Percentiles rank a stretch among this genome's conserved stretches.
These are phyloP conservation scores for Apodemia hepburni DNA, from an alignment of 2,888 invertebrate species.

Conservation along the genomic window DNA sequence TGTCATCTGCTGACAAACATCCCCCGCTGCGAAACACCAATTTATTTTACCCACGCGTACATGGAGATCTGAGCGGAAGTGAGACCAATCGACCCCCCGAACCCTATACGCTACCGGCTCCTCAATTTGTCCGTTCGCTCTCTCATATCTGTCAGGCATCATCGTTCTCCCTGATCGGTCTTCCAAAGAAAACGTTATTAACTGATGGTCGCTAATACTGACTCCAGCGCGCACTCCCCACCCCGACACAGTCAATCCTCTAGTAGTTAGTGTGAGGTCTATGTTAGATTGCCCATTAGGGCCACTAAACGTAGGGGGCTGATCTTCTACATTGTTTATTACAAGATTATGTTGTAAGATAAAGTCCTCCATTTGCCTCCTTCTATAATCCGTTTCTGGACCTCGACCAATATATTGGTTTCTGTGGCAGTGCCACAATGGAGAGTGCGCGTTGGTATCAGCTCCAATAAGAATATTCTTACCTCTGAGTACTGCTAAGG, in stretches of 20 bases:
- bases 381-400: neutral
- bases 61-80: neutral
- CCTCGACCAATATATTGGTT: constrained; percentile 21
- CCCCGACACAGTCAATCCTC: neutral
- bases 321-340: too few relatives aligned
- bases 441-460: too few relatives aligned
- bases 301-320: constrained; percentile 28
- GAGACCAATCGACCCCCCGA: neutral
- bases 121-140: neutral
- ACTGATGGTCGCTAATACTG: neutral
- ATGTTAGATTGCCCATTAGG: constrained; percentile 34
- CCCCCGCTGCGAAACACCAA: neutral
- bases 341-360: constrained; percentile 23
- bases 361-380: constrained; percentile 4
- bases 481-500: too few relatives aligned
- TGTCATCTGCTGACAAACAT: neutral
- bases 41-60: neutral
- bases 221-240: neutral
- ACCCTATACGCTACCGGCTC: neutral
- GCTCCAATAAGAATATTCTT: too few relatives aligned
- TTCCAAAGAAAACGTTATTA: neutral
- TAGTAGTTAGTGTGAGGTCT: constrained; percentile 30
- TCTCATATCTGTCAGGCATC: neutral
- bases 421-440: too few relatives aligned
- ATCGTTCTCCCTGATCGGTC: neutral